phyloP scores from a whole-genome alignment of 2,888 invertebrate genomes.

The Epistrophe eligans region DNA sequence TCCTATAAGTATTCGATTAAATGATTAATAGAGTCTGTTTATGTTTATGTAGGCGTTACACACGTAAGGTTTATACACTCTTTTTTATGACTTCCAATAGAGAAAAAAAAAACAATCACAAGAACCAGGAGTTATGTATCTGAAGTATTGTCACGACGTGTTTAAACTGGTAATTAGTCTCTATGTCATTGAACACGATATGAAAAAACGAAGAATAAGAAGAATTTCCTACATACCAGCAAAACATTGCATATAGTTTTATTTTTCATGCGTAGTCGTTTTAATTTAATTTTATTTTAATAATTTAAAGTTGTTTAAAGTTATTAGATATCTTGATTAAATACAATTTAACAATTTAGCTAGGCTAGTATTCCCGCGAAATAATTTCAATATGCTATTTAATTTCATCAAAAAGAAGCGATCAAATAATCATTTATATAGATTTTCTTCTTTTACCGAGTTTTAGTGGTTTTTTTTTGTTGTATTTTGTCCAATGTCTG shows the following conservation, averaged over 20 bases:
- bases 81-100: background rate
- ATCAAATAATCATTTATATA: no score
- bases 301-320: no score
- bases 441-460: no score
- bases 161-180: constrained; percentile 14
- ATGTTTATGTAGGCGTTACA: constrained; percentile 3
- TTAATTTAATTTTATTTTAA: background rate
- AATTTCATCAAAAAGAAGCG: no score
- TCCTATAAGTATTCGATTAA: background rate
- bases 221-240: background rate
- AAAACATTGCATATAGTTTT: background rate
- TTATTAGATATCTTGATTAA: no score
- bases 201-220: background rate
- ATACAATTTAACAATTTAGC: no score
- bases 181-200: background rate
- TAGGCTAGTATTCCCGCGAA: no score
- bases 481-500: no score
- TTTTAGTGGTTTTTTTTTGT: no score
- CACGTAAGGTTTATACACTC: background rate
- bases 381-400: no score
- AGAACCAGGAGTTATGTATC: background rate
- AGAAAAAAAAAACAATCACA: background rate
- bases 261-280: background rate
- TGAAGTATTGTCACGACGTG: constrained; percentile 27
- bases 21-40: constrained; percentile 14